These are phyloP conservation scores for Reticulitermes speratus DNA, from an alignment of 1,140 invertebrate species.

Conservation along the genomic window DNA sequence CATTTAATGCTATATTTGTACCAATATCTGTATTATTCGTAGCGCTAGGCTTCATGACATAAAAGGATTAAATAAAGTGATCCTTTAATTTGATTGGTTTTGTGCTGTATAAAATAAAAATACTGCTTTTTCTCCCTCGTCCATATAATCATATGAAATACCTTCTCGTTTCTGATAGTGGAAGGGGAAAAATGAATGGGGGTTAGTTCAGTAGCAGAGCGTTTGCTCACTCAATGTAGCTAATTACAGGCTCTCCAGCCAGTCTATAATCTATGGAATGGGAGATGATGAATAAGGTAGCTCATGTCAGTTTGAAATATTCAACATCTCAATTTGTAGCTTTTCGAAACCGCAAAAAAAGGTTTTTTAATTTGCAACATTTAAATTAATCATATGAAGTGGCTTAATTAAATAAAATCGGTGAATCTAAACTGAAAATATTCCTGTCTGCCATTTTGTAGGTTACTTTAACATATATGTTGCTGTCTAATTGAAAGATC, in stretches of 20 bases:
- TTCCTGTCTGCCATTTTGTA: background rate
- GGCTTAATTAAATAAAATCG: background rate
- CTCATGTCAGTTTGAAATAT: slow-evolving; percentile 7
- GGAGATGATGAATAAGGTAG: slow-evolving; percentile 4
- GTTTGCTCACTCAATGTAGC: slow-evolving; percentile 5
- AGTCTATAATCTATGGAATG: slow-evolving; percentile 3
- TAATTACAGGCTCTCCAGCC: background rate
- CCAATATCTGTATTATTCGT: background rate
- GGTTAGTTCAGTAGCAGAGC: background rate
- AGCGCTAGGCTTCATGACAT: background rate
- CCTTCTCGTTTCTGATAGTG: slow-evolving; percentile 11
- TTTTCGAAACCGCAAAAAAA: background rate
- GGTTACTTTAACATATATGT: background rate
- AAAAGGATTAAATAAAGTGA: slow-evolving; percentile 9
- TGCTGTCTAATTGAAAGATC: background rate
- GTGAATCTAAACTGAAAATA: background rate
- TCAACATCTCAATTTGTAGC: slow-evolving; percentile 16
- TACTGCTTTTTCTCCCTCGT: background rate
- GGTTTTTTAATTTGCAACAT: background rate
- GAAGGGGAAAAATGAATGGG: background rate
- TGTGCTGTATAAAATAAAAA: slow-evolving; percentile 10
- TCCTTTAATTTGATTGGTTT: slow-evolving; percentile 16
- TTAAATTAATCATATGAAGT: slow-evolving; percentile 20
- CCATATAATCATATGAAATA: slow-evolving; percentile 16
- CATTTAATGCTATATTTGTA: slow-evolving; percentile 3